Base-by-base conservation (phyloP, 92 coral and sea anemone genomes). In the Siderastrea radians region DNA sequence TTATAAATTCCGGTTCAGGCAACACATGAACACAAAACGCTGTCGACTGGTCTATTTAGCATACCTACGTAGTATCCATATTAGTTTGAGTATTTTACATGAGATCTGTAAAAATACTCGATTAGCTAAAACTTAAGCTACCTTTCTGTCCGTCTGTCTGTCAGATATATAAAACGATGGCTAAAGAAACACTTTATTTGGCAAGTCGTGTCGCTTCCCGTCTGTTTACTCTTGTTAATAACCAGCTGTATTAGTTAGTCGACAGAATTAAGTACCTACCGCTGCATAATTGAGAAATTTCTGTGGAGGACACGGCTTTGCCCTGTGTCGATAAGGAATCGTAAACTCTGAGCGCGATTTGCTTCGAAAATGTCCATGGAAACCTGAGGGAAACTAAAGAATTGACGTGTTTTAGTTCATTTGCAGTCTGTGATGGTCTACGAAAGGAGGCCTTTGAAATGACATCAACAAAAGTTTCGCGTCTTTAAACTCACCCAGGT, bases 291-390 rank as follows among this genome's bases (percentile, higher is more conserved):
- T 90, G 50, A 97, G 91, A 86, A 97, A 97, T 59, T 97, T 97
- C 60, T 92, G 90, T 12, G 99, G 99, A 4, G 99, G 99, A 49
- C 76, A 59, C 8, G 99, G 99, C 65, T 98, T 98, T 4, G 98
- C 99, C 74, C 99, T 94, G 60, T 98, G 98, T 4, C 99, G 95
- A 85, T 90, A 98, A 60, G 99, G 99, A 45, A 98, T 84, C 9
- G 88, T 88, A 74, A 88, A 98, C 55, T 98, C 99, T 69, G 95
- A 83, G 3, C 99, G 98, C 53, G 98, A 89, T 75, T 90, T 93
- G 83, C 96, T 98, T 77, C 99, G 87, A 88, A 86, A 98, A 89
- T 98, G 99, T 63, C 99, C 99, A 83, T 98, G 99, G 91, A 86
- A 98, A 72, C 99, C 98, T 72, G 98, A 46, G 14, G 98, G 98